phyloP scores from a whole-genome alignment of 2,888 invertebrate species.

The Drosophila birchii region DNA sequence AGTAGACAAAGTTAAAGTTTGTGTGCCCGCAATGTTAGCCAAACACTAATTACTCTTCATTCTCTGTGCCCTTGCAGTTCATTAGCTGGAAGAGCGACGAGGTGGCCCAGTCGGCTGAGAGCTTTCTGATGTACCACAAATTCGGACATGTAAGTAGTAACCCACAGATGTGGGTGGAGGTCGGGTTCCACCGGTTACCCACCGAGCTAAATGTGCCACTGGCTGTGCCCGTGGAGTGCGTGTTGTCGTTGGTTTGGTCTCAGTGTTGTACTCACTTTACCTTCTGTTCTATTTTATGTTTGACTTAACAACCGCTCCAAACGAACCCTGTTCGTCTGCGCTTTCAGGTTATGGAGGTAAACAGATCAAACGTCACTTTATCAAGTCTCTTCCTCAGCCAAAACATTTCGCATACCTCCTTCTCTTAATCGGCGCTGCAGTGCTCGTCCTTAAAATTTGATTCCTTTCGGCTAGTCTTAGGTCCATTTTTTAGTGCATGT shows the following conservation, averaged over 20 bases:
- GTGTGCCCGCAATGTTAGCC: neutral
- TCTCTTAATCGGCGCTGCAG: constrained; percentile 34
- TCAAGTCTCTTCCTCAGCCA: constrained; percentile 42
- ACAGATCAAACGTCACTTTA: constrained; percentile 54
- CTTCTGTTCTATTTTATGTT: constrained; percentile 68
- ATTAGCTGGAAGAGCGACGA: constrained; percentile 93
- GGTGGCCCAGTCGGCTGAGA: constrained; percentile 94
- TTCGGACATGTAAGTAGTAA: constrained; percentile 93
- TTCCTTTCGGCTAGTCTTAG: constrained; percentile 34
- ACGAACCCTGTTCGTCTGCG: constrained; percentile 49
- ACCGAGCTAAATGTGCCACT: neutral
- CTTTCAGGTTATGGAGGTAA: constrained; percentile 81
- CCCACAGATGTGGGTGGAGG: neutral
- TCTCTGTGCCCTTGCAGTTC: constrained; percentile 85
- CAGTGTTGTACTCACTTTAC: constrained; percentile 59
- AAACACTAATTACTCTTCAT: constrained; percentile 30
- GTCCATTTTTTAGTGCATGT: constrained; percentile 52
- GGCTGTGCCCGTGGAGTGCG: constrained; percentile 39
- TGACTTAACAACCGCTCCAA: constrained; percentile 45
- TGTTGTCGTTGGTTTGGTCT: constrained; percentile 53
- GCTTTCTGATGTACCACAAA: constrained; percentile 94
- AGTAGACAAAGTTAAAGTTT: neutral
- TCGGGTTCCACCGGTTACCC: neutral
- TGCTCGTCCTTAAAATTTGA: constrained; percentile 20
- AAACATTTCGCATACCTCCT: constrained; percentile 31